Evolutionary conservation across 2,797 vertebrate species (phyloP), one percentile per base, ranked within the genome.

Genomic region (Tapirus indicus): DNA sequence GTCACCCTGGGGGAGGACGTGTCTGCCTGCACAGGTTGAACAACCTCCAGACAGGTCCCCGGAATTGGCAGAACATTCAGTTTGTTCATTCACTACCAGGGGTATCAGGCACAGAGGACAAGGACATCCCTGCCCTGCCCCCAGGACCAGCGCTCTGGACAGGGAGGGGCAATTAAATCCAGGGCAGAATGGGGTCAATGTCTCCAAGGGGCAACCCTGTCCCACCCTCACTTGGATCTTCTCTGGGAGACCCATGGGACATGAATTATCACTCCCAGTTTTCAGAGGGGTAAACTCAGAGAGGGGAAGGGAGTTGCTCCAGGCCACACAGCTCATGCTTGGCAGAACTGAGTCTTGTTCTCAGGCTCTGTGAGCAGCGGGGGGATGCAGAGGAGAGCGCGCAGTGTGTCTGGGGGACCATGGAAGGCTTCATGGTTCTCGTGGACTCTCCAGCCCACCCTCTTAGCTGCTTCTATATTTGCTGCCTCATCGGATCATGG

Each of bases 251-350:
- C 7, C n/a, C 32, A 11, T 0, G 2, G 44, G 32, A 10, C 6
- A 7, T 38, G 56, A 47, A 44, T 13, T 2, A 88, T 80, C 47
- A 41, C 16, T 44, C 27, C 41, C 20, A 16, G 7, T 77, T 69
- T 80, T 72, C 25, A 41, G 27, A 49, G 44, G 84, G 49, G 88
- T 54, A 29, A 87, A 66, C 71, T 91, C 38, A 56, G 78, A 35
- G 27, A 77, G 16, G 23, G 32, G 12, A 71, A 77, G 23, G 49
- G 25, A 38, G 32, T 88, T 92, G 41, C 13, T 84, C 38, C 21
- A 20, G 56, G n/a, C 5, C 41, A 49, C 13, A 44, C 0, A 74
- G 78, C 75, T 72, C 38, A 9, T 35, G 11, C 29, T 47, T 13
- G 13, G 49, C n/a, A 35, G 54, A 72, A 3, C 13, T 5, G 5